These are phyloP conservation scores for Drosophila meridionalis DNA, from an alignment of 2,888 invertebrate genomes.

Conservation along the genomic window DNA sequence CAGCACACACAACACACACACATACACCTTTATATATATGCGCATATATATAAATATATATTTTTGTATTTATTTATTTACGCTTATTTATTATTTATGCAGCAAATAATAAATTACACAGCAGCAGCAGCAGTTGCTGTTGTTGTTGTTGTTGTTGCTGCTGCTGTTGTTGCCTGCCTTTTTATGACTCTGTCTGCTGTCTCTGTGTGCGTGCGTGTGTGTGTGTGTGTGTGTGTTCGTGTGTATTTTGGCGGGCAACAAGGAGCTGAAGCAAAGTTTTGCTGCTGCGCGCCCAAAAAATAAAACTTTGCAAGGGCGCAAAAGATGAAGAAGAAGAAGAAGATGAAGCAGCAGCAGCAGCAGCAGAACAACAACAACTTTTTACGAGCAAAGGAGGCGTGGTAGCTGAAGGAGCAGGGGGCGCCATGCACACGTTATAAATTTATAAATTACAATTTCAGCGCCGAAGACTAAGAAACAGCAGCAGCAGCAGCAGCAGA, in stretches of 20 bases:
- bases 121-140: constrained; percentile 34
- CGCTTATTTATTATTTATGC: constrained; percentile 83
- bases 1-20: constrained; percentile 3
- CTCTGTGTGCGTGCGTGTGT: constrained; percentile 17
- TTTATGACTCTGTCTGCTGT: constrained; percentile 36
- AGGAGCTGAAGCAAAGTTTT: constrained; percentile 42
- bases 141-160: constrained; percentile 30
- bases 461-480: constrained; percentile 15
- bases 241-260: constrained; percentile 65
- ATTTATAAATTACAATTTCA: constrained; percentile 84
- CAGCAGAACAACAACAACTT: not conserved
- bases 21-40: constrained; percentile 12
- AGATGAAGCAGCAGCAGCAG: not conserved
- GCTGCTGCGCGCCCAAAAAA: constrained; percentile 55
- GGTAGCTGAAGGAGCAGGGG: constrained; percentile 1
- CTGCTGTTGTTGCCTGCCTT: constrained; percentile 36
- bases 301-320: constrained; percentile 25
- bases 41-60: constrained; percentile 12
- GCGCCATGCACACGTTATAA: constrained; percentile 70
- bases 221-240: constrained; percentile 34
- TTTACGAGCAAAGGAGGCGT: constrained; percentile 9
- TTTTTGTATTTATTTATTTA: constrained; percentile 77
- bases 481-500: not conserved
- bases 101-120: constrained; percentile 83
- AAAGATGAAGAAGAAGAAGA: not conserved